Conservation (phyloP, 2,888 invertebrate genomes). For the Artemia sinica region DNA sequence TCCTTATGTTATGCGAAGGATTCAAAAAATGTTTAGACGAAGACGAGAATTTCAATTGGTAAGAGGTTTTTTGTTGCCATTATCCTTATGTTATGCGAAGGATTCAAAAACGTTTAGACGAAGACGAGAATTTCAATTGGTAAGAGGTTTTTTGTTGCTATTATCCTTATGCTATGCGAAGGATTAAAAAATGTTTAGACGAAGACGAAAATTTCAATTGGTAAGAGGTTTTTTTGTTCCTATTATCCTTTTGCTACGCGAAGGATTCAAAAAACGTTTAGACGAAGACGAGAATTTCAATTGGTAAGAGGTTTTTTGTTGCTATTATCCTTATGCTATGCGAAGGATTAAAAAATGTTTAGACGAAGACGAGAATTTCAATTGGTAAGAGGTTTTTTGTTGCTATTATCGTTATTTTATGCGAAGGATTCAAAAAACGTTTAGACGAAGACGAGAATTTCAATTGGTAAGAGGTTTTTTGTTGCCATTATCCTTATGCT, state of each 20-base stretch:
- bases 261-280: constrained; percentile 75
- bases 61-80: constrained; percentile 31
- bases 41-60: constrained; percentile 94
- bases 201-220: constrained; percentile 90
- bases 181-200: constrained; percentile 72
- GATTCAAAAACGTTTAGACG: constrained; percentile 78
- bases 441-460: constrained; percentile 83
- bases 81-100: too few relatives aligned
- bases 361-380: constrained; percentile 90
- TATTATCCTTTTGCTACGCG: not conserved
- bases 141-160: constrained; percentile 36
- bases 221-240: constrained; percentile 40
- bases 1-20: too few relatives aligned
- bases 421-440: constrained; percentile 75
- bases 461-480: constrained; percentile 57
- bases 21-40: constrained; percentile 66
- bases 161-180: not conserved
- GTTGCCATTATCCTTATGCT: not conserved
- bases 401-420: not conserved
- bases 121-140: constrained; percentile 90
- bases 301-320: constrained; percentile 46
- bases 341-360: constrained; percentile 70
- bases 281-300: constrained; percentile 87
- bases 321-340: not conserved
- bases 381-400: constrained; percentile 47